Evolutionary conservation across 1,140 invertebrate species (phyloP).

Genomic region (Meteorus sp.): DNA sequence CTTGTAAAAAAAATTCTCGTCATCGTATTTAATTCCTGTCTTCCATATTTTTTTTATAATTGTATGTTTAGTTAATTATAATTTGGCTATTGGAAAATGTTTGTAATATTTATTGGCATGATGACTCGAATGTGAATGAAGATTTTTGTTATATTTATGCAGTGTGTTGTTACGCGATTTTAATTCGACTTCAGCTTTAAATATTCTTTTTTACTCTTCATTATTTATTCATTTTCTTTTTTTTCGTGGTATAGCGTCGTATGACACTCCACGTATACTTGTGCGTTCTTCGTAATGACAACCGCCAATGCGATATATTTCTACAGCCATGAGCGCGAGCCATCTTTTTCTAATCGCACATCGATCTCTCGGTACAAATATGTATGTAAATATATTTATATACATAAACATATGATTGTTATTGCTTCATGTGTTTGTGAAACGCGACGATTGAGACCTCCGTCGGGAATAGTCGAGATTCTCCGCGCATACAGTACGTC

Average conservation of each 20-base stretch:
- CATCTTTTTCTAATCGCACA: conserved; percentile 43
- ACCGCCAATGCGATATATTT: conserved; percentile 16
- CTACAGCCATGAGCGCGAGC: background rate
- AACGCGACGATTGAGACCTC: conserved; percentile 45
- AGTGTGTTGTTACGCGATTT: background rate
- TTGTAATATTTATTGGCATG: too few relatives aligned
- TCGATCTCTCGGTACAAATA: conserved; percentile 39
- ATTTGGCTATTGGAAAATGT: too few relatives aligned
- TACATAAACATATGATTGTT: conserved; percentile 46
- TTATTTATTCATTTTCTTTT: conserved; percentile 10
- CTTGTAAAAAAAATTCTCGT: too few relatives aligned
- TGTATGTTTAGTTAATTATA: too few relatives aligned
- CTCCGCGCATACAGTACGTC: background rate
- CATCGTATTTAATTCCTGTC: too few relatives aligned
- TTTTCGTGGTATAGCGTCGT: conserved; percentile 10
- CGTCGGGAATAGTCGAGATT: conserved; percentile 21
- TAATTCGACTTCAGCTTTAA: background rate
- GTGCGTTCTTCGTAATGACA: conserved; percentile 25
- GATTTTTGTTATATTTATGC: background rate
- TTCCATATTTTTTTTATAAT: too few relatives aligned
- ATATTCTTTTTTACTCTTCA: background rate
- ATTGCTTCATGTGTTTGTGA: conserved; percentile 47
- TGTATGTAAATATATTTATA: conserved; percentile 1
- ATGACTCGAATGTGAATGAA: too few relatives aligned
- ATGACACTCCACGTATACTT: conserved; percentile 11